These are phyloP conservation scores for Anabacerthia variegaticeps DNA, from an alignment of 2,797 vertebrate genomes.

Conservation along the genomic window DNA sequence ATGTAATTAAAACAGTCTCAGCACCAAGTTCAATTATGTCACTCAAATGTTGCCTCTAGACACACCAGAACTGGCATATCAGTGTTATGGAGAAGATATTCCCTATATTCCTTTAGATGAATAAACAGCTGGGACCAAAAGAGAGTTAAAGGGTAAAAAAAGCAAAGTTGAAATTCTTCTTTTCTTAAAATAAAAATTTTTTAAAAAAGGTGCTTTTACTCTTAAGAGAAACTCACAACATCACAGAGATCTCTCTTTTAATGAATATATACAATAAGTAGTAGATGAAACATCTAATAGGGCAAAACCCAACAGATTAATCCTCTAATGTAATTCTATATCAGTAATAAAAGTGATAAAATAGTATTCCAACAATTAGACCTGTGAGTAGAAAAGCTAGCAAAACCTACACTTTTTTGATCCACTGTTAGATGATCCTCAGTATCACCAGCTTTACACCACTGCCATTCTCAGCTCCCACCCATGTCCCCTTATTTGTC, in stretches of 20 bases:
- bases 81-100: not conserved
- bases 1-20: constrained; percentile 62
- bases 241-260: not conserved
- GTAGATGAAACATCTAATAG: not conserved
- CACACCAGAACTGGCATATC: constrained; percentile 3
- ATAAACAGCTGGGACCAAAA: not conserved
- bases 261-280: not conserved
- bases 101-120: not conserved
- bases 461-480: not conserved
- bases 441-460: not conserved
- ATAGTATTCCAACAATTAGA: not conserved
- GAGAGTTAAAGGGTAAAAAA: not conserved
- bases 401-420: not conserved
- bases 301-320: not conserved
- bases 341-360: not conserved
- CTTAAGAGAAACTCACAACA: not conserved
- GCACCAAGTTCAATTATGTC: constrained; percentile 51
- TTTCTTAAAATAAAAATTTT: not conserved
- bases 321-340: not conserved
- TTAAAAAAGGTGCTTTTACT: not conserved
- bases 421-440: not conserved
- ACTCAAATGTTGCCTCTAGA: constrained; percentile 46
- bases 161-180: not conserved
- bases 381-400: not conserved
- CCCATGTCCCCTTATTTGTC: no score